Percentiles rank a stretch among this genome's conserved stretches.
Conservation (phyloP, 2,888 invertebrate species). For the Pristionchus fissidentatus region DNA sequence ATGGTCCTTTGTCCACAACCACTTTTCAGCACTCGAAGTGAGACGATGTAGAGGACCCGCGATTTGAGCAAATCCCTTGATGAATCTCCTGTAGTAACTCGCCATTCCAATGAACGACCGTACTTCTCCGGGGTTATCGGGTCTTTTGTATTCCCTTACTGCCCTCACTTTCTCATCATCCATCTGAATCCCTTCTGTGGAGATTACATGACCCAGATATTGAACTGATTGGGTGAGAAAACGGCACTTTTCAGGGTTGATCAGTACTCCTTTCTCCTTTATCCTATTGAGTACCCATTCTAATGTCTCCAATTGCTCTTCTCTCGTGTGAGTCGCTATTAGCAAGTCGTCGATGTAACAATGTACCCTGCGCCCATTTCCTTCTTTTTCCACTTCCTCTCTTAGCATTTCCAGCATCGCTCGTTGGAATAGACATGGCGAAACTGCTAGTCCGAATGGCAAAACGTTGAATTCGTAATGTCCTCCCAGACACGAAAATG, state of each 20-base stretch:
- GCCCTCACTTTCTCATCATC: slow-evolving; percentile 50
- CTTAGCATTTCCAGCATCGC: slow-evolving; percentile 57
- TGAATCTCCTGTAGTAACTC: slow-evolving; percentile 58
- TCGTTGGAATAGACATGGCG: slow-evolving; percentile 66
- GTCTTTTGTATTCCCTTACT: slow-evolving; percentile 49
- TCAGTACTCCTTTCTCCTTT: background rate
- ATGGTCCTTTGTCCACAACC: slow-evolving; percentile 51
- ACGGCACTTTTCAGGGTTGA: slow-evolving; percentile 50
- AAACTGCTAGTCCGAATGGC: slow-evolving; percentile 65
- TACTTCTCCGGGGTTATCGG: slow-evolving; percentile 49
- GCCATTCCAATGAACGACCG: slow-evolving; percentile 59
- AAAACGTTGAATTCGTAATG: slow-evolving; percentile 64
- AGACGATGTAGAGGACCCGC: slow-evolving; percentile 56
- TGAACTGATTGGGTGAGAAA: slow-evolving; percentile 41
- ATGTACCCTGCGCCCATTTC: slow-evolving; percentile 9
- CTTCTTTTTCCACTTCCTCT: slow-evolving; percentile 43
- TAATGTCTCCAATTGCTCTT: slow-evolving; percentile 32
- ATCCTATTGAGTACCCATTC: slow-evolving; percentile 14
- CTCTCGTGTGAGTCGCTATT: background rate
- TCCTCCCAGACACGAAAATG: slow-evolving; percentile 57
- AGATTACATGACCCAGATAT: slow-evolving; percentile 54
- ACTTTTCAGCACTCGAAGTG: slow-evolving; percentile 48
- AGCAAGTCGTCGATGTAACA: slow-evolving; percentile 64
- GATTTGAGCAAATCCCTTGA: slow-evolving; percentile 52
- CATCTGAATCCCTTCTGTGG: slow-evolving; percentile 39